phyloP scores from a whole-genome alignment of 2,113 vertebrate genomes.

The Ptilorrhoa leucosticta region DNA sequence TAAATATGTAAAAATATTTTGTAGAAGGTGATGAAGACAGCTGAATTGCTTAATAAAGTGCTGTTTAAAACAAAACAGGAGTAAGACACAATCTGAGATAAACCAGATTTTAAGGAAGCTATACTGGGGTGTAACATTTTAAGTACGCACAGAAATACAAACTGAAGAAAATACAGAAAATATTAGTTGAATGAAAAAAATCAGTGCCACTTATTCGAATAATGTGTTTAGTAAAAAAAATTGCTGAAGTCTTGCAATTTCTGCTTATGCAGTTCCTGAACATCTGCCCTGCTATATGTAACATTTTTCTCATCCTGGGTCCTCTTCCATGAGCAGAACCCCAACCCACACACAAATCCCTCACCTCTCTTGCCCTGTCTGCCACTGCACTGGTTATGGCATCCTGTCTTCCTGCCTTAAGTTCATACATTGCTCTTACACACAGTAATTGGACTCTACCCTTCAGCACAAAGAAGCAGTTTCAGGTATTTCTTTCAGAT shows the following conservation, averaged over 20 bases:
- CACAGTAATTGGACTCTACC: background rate
- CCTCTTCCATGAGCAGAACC: background rate
- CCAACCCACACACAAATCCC: background rate
- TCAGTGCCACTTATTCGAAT: background rate
- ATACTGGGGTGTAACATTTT: background rate
- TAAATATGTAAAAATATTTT: background rate
- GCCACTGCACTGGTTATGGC: background rate
- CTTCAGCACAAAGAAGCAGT: background rate
- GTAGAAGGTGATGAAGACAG: background rate
- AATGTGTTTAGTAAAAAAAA: background rate
- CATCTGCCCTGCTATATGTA: background rate
- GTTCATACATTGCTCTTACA: background rate
- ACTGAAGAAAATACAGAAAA: background rate
- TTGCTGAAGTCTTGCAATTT: background rate
- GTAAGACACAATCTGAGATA: background rate
- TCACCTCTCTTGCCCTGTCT: background rate
- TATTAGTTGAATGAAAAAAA: background rate
- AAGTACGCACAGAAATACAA: background rate
- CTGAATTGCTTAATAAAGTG: background rate
- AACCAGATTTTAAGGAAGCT: background rate
- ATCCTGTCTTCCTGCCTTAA: background rate
- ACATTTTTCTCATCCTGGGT: background rate
- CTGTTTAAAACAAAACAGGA: background rate
- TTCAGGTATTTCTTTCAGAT: background rate
- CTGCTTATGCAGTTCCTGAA: background rate